Percentiles rank a stretch among this genome's conserved stretches.
Conservation (phyloP, 92 coral and sea anemone species). For the Heteractis magnifica region DNA sequence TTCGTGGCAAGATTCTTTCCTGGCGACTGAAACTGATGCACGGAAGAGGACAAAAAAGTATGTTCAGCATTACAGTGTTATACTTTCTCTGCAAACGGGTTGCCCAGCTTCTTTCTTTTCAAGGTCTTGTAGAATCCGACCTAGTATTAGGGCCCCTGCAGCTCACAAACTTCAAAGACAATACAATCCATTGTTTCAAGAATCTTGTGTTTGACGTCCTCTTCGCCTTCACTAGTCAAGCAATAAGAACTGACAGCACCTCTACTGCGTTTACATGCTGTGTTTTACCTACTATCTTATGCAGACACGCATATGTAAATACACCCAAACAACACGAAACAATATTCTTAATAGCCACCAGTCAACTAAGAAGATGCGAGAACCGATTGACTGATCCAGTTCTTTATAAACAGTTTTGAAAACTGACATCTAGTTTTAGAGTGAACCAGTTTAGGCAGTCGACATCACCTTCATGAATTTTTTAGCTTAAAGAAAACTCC, state of each 20-base stretch:
- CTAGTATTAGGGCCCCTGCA: background rate
- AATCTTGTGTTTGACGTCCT: background rate
- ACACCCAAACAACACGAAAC: conserved; percentile 19
- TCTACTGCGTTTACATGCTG: conserved; percentile 10
- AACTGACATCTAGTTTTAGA: background rate
- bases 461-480: no score
- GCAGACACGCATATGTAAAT: conserved; percentile 35
- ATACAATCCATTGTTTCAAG: background rate
- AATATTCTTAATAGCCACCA: background rate
- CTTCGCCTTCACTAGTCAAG: background rate
- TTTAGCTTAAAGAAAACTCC: no score
- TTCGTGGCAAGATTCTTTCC: no score
- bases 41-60: no score
- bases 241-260: background rate
- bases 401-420: background rate
- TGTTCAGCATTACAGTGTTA: no score
- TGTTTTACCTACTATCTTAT: conserved; percentile 20
- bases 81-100: no score
- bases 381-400: background rate
- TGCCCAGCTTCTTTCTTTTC: no score
- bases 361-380: background rate
- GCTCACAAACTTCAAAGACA: no score
- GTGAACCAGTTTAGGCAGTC: background rate
- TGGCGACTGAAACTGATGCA: no score
- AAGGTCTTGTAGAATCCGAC: no score